These are phyloP conservation scores for Heliconius erato DNA, from an alignment of 2,888 invertebrate species.

Conservation along the genomic window DNA sequence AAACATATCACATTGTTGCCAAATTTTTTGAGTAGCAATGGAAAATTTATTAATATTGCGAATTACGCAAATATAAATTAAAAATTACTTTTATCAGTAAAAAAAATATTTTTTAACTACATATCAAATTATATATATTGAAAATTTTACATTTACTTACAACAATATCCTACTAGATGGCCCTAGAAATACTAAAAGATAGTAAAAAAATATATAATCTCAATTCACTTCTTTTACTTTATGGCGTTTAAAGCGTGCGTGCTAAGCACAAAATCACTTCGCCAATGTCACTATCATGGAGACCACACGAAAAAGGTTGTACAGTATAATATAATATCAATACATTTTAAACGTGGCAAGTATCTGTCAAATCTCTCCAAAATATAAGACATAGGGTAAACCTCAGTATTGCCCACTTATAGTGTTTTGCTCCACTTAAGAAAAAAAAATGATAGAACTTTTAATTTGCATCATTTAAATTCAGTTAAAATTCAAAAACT, in stretches of 20 bases:
- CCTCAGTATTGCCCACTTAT: not conserved
- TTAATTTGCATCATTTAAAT: not conserved
- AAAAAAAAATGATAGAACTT: not conserved
- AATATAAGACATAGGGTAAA: not conserved
- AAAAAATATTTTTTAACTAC: not conserved
- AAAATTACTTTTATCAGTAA: not conserved
- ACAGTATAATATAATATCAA: not conserved
- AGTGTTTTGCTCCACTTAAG: not conserved
- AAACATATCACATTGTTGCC: not conserved
- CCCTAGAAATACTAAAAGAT: not conserved
- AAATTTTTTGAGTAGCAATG: not conserved
- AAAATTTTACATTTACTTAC: not conserved
- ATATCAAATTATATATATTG: not conserved
- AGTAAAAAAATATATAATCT: not conserved
- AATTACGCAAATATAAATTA: not conserved
- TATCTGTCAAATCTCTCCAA: slow-evolving; percentile 1
- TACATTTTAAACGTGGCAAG: not conserved
- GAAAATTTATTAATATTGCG: not conserved
- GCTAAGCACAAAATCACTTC: too few species aligned
- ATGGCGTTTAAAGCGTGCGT: too few species aligned
- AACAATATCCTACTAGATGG: not conserved
- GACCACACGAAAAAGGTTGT: not conserved
- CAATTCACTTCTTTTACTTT: too few species aligned
- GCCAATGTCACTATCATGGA: too few species aligned
- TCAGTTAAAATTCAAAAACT: not conserved